Conservation (phyloP, 2,888 invertebrate species). For the Rhyacophila evoluta region DNA sequence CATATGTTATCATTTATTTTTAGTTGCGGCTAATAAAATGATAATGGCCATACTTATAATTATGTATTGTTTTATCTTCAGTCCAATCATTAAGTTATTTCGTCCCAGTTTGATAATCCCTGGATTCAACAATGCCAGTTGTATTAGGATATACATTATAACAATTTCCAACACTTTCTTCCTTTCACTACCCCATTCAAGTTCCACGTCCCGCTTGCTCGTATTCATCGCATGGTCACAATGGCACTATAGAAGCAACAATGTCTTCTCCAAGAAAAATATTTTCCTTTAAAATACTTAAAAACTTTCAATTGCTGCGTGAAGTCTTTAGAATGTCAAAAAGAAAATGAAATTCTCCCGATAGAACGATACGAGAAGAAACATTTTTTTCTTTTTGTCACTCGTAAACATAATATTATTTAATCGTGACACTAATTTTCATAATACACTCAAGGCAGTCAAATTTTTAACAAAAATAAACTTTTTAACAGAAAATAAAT, state of each 20-base stretch:
- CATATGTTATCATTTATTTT: no score
- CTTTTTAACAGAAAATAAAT: no score
- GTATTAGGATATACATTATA: slow-evolving; percentile 30
- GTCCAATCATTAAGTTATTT: no score
- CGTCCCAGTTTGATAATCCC: slow-evolving; percentile 1
- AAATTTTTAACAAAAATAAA: no score
- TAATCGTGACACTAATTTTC: not conserved
- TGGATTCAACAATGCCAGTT: not conserved
- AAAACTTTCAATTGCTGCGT: not conserved
- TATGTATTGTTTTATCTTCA: no score
- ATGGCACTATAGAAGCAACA: not conserved
- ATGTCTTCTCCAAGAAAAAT: not conserved
- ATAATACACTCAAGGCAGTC: no score
- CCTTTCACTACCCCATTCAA: slow-evolving; percentile 42
- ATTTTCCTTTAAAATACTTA: slow-evolving; percentile 4
- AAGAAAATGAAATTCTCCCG: not conserved
- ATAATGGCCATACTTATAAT: no score
- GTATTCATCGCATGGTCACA: slow-evolving; percentile 25
- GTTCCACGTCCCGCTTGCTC: slow-evolving; percentile 20
- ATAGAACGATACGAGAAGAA: not conserved
- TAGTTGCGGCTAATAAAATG: no score
- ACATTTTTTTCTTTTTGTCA: no score
- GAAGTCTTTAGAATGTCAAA: not conserved
- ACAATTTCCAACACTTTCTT: slow-evolving; percentile 45
- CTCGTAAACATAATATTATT: not conserved